Evolutionary conservation across 1,140 invertebrate species (phyloP), one percentile per base, ranked within the genome.

Genomic region (Heliconius congener): DNA sequence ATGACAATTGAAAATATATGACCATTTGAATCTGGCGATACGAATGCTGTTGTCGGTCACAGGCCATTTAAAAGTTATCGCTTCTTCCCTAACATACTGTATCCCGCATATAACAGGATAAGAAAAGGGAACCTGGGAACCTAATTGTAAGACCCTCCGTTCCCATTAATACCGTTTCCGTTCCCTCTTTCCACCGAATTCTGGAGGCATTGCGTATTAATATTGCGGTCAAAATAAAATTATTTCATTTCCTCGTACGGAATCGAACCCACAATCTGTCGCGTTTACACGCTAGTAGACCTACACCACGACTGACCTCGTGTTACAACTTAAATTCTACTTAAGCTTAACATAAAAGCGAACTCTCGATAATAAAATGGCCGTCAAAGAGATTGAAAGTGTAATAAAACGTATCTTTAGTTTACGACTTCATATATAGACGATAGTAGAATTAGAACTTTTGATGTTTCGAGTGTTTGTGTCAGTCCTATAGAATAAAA

Each of bases 331-430:
- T 57, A 57, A 57, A 57, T 57, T 57, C 55, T 57, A 57, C 55
- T 57, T 57, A 57, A 57, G 55, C 55, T 57, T 57, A 57, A 57
- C 55, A 57, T 57, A 57, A 57, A 57, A 57, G 55, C 55, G n/a
- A 57, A 57, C n/a, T 57, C 23, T 57, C 55, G 55, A 57, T 57
- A 57, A 57, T 57, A 57, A 57, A 57, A 52, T 57, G 3, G 18
- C 39, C 74, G 39, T 76, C 74, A 76, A 76, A 76, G 57, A 76
- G 74, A 76, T 76, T 76, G 55, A 76, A 76, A 76, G 57, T 76
- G 74, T 46, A 76, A 76, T 76, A 76, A 76, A 76, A 76, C 27
- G 39, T 39, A 76, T 42, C 74, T 76, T 76, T 66, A 76, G 39
- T 76, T 76, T 76, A 76, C 23, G 74, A 66, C 57, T 76, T 60